Evolutionary conservation across 2,797 vertebrate genomes (phyloP).

Genomic region (Lateolabrax maculatus): DNA sequence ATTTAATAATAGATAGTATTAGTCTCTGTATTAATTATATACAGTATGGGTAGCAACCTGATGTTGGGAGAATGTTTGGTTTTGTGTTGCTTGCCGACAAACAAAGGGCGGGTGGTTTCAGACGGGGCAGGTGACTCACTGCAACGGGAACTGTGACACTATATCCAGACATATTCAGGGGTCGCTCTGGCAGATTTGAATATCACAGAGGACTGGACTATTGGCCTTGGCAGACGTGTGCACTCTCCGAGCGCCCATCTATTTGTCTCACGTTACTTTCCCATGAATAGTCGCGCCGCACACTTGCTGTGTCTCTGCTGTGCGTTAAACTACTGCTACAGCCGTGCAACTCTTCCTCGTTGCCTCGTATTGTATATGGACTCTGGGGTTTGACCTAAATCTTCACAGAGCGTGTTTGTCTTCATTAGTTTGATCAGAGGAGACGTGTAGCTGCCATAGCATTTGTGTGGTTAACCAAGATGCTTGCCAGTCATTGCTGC

Average conservation of each 20-base stretch:
- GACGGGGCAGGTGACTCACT: not conserved
- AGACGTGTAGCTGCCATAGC: not conserved
- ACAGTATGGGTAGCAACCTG: not conserved
- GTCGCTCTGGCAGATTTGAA: too few relatives aligned
- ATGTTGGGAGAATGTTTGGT: not conserved
- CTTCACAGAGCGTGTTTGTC: not conserved
- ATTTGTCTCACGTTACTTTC: too few relatives aligned
- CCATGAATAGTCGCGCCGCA: slow-evolving; percentile 5
- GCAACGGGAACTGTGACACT: slow-evolving; percentile 38
- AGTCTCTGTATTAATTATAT: not conserved
- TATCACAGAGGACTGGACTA: too few relatives aligned
- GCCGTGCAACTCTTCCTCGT: not conserved
- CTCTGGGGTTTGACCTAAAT: not conserved
- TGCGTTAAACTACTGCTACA: not conserved
- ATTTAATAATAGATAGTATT: not conserved
- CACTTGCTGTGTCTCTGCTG: not conserved
- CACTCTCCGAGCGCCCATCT: too few relatives aligned
- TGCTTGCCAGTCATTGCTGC: not conserved
- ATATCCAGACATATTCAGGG: too few relatives aligned
- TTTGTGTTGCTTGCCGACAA: slow-evolving; percentile 9
- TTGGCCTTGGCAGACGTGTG: too few relatives aligned
- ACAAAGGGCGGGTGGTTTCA: slow-evolving; percentile 11
- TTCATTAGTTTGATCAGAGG: not conserved
- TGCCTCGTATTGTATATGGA: too few relatives aligned
- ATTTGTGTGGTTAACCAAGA: slow-evolving; percentile 3